Percentiles rank a stretch among this genome's conserved stretches.
These are phyloP conservation scores for Tridacna crocea DNA, from an alignment of 2,888 invertebrate genomes.

Conservation along the genomic window DNA sequence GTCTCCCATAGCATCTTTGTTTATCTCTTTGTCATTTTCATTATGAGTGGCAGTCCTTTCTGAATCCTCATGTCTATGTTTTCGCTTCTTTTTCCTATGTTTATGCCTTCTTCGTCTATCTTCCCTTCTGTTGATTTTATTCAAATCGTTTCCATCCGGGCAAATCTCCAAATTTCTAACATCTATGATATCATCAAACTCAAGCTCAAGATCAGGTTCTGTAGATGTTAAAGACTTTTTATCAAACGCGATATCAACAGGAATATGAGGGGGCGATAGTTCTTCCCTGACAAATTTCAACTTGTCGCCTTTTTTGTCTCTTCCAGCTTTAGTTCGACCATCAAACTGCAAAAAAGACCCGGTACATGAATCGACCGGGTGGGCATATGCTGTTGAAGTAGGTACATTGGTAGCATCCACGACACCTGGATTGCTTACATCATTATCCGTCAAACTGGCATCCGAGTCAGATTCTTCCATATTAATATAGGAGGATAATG, in stretches of 20 bases:
- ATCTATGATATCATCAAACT: constrained; percentile 53
- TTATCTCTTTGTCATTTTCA: neutral
- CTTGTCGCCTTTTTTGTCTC: neutral
- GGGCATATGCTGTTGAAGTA: neutral
- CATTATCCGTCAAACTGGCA: neutral
- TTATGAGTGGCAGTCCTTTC: neutral
- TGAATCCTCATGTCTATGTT: neutral
- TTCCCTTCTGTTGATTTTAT: constrained; percentile 31
- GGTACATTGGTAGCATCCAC: neutral
- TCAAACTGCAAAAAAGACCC: neutral
- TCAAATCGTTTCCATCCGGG: constrained; percentile 19
- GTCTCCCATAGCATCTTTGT: neutral
- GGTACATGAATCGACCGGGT: neutral
- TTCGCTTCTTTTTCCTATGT: constrained; percentile 33
- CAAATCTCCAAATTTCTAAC: constrained; percentile 44
- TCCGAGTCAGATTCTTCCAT: neutral
- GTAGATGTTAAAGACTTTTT: constrained; percentile 47
- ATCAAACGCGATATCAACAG: constrained; percentile 27
- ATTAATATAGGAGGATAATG: constrained; percentile 1
- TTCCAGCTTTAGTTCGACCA: neutral
- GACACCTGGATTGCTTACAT: neutral
- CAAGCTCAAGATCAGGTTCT: constrained; percentile 58
- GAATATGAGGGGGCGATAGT: constrained; percentile 36
- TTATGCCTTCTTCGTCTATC: constrained; percentile 39
- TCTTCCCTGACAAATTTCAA: neutral